Percentiles rank a stretch among this genome's conserved stretches.
These are phyloP conservation scores for Melanerpes aurifrons DNA, from an alignment of 2,113 vertebrate species.

Conservation along the genomic window DNA sequence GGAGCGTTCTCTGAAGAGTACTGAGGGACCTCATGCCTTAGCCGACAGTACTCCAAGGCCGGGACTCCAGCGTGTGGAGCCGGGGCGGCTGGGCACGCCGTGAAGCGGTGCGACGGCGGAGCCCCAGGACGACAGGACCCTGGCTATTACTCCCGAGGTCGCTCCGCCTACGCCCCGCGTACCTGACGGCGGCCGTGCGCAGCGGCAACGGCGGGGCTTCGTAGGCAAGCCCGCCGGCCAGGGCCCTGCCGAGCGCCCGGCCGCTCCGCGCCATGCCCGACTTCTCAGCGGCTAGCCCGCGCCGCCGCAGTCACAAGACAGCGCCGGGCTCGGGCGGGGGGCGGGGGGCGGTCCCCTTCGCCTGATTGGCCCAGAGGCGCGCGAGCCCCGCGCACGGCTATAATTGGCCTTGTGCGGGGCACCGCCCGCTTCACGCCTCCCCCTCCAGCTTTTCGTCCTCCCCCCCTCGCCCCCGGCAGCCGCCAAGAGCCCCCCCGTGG, in stretches of 20 bases:
- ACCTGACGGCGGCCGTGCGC: constrained; percentile 35
- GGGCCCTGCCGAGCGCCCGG: constrained; percentile 2
- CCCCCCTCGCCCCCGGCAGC: background rate
- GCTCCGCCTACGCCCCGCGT: background rate
- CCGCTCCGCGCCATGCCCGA: constrained; percentile 41
- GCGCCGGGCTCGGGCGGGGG: no score
- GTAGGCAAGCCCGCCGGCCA: background rate
- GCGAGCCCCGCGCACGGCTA: background rate
- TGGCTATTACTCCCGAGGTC: background rate
- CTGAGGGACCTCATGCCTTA: background rate
- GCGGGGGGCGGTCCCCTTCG: background rate
- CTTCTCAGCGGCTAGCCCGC: background rate
- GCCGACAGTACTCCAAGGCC: background rate
- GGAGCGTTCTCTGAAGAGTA: background rate
- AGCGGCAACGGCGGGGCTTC: background rate
- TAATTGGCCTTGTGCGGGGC: background rate
- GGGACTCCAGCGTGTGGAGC: background rate
- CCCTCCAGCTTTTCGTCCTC: no score
- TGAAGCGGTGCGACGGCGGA: background rate
- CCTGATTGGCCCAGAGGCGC: constrained; percentile 5
- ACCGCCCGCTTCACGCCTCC: no score
- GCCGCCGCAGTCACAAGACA: background rate
- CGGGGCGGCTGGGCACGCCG: background rate
- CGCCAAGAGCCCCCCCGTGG: background rate
- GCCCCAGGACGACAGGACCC: background rate